Base-by-base conservation (phyloP, 2,797 vertebrate genomes). In the Acrocephalus scirpaceus region DNA sequence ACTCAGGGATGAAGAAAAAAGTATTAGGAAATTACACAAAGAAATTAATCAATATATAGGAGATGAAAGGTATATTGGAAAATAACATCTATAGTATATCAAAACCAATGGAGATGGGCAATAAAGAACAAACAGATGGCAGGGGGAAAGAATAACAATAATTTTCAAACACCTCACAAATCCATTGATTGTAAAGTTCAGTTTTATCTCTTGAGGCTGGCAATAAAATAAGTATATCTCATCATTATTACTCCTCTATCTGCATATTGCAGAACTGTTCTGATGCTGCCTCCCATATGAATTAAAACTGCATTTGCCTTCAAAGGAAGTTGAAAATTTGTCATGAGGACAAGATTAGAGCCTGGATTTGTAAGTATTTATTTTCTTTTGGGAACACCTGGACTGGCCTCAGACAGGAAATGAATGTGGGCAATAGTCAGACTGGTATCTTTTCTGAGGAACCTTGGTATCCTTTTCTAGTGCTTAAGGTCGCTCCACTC, bases 361-460 rank as follows among this genome's bases (percentile, higher is more conserved):
- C 11, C 70, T 70, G 34, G 62, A 88, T 86, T 90, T 83, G 4
- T 38, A 87, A 50, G 34, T 71, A 27, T 70, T 84, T 88, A 17
- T 77, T 71, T 92, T 92, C 51, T 82, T 34, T 38, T 34, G 30
- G 45, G 21, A 86, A 20, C 79, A 64, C 32, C 64, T 60, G 25
- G n/a, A 78, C 25, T 26, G 29, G 71, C 21, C 64, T 93, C 26
- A 78, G 76, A 81, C 70, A 82, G 77, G 83, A 93, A 92, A 91
- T 90, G 23, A 96, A 77, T 53, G 40, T 86, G 45, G 74, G 76
- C 73, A 90, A 53, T 44, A 91, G 45, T 61, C 69, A 95, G 73
- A 51, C 26, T 62, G 47, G 45, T 44, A 42, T 11, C 74, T 77
- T 96, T 90, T 75, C 65, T 77, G 61, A 92, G 64, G 69, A 92